Base-by-base conservation (phyloP, 2,113 vertebrate species). In the Bubo scandiacus region DNA sequence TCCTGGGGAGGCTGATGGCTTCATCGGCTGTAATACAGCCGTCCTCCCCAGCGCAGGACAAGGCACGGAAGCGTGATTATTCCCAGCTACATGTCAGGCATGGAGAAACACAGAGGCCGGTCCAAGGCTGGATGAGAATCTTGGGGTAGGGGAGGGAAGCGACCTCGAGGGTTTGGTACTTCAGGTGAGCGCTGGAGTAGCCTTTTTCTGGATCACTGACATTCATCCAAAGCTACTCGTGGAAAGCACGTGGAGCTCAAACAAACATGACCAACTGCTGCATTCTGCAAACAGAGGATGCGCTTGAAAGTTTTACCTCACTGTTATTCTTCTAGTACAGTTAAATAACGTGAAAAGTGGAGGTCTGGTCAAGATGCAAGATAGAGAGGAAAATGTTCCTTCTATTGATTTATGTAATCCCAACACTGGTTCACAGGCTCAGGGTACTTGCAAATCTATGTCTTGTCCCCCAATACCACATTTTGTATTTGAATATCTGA, bases 401-500 rank as follows among this genome's bases (percentile, higher is more conserved):
- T 32, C 15, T 34, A 2, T 7, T 18, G 52, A 40, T 47, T 7
- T 13, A 2, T 19, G 16, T 32, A 18, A 74, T 62, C 59, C 38
- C n/a, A 66, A 29, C 34, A 54, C 8, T 27, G 6, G 12, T 36
- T 65, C 51, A 15, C 36, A 42, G 68, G 68, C 34, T 58, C 3
- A 1, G 25, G 18, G 3, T 4, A 59, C 42, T 86, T 55, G 32
- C n/a, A 79, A 32, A 62, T 36, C 34, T 34, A 0, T 34, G 49
- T 36, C 27, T 40, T 15, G 13, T 25, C 26, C 81, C 43, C 43
- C 0, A 0, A 5, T 6, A 47, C 7, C 1, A 2, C 19, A 8
- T 40, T 93, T 42, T 63, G 61, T 21, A 42, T 67, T 49, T 63
- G 79, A 52, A 4, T 58, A 30, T 42, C 66, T 79, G 65, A 71